phyloP scores from a whole-genome alignment of 2,888 invertebrate species.

The Dermolepida albohirtum region DNA sequence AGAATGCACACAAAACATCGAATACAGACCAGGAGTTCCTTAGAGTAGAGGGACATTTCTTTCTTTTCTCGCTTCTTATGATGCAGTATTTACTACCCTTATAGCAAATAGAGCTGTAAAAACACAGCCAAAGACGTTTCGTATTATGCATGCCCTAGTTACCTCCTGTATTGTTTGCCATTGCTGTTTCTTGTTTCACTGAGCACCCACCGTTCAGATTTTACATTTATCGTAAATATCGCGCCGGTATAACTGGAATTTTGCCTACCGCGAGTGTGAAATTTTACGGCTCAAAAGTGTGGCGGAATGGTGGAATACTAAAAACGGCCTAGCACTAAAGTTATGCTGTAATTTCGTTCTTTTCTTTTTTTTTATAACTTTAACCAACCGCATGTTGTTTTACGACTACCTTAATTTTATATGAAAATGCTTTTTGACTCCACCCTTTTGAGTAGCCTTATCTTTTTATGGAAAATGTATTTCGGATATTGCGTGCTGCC shows the following conservation, averaged over 20 bases:
- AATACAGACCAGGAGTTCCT: too few relatives aligned
- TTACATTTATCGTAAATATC: conserved; percentile 34
- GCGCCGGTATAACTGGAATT: conserved; percentile 12
- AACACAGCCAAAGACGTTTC: conserved; percentile 14
- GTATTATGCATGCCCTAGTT: conserved; percentile 26
- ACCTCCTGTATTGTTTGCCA: conserved; percentile 10
- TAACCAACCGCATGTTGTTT: conserved; percentile 46
- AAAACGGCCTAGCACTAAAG: conserved; percentile 22
- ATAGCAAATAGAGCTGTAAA: conserved; percentile 23
- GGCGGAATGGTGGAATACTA: conserved; percentile 18
- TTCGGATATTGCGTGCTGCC: conserved; percentile 23
- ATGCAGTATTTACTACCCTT: neutral
- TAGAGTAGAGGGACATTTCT: too few relatives aligned
- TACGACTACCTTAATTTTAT: conserved; percentile 41
- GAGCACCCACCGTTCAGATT: neutral
- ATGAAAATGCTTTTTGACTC: conserved; percentile 35
- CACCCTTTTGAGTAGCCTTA: conserved; percentile 2
- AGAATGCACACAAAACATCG: too few relatives aligned
- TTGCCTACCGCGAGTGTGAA: conserved; percentile 24
- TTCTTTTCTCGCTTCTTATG: too few relatives aligned
- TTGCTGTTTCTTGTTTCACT: conserved; percentile 12
- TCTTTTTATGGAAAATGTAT: conserved; percentile 21
- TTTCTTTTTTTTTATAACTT: conserved; percentile 45
- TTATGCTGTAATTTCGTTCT: conserved; percentile 22
- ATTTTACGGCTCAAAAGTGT: conserved; percentile 28